A percentile compares a stretch with the other conserved stretches of the same genome.
These are phyloP conservation scores for Rhombomys opimus DNA, from an alignment of 2,113 vertebrate species.

Conservation along the genomic window DNA sequence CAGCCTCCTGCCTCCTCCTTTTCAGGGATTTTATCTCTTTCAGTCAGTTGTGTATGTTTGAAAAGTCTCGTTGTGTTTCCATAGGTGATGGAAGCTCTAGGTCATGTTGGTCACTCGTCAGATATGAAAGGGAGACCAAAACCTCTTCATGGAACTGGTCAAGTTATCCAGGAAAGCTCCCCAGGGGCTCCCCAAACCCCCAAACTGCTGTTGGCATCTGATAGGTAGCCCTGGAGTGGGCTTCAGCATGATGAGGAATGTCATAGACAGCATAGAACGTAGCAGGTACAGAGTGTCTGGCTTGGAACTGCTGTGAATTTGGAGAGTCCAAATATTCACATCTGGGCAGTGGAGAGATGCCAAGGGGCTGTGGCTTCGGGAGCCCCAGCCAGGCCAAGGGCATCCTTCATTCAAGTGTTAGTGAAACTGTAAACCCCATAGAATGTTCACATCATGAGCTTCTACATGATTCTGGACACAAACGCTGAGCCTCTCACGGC, in stretches of 20 bases:
- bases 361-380: neutral
- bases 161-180: too few species aligned
- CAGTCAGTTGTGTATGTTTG: neutral
- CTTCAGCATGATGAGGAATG: rapidly evolving
- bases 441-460: neutral
- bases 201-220: rapidly evolving
- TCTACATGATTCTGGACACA: neutral
- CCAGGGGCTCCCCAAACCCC: rapidly evolving
- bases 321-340: rapidly evolving
- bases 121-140: neutral
- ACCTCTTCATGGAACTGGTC: too few species aligned
- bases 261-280: rapidly evolving
- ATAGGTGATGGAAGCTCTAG: neutral
- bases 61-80: neutral
- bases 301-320: rapidly evolving
- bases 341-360: rapidly evolving
- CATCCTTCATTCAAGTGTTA: rapidly evolving
- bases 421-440: rapidly evolving
- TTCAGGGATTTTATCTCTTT: neutral
- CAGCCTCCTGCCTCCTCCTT: neutral
- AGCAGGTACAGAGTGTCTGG: neutral
- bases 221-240: too few species aligned
- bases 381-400: neutral
- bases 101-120: neutral
- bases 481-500: neutral